These are phyloP conservation scores for Saxidomus purpurata DNA, from an alignment of 1,140 invertebrate genomes.

Conservation along the genomic window DNA sequence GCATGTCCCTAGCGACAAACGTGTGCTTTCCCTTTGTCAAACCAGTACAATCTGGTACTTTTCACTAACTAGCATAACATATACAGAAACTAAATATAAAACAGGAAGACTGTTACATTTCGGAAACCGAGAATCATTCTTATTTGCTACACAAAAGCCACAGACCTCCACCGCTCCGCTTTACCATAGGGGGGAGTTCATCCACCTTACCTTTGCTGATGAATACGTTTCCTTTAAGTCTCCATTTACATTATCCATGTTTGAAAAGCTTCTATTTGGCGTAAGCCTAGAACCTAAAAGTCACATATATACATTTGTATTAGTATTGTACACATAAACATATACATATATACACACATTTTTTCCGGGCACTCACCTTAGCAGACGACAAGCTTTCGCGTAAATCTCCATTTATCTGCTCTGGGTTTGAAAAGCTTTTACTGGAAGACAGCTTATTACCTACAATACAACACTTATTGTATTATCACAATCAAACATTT, in stretches of 20 bases:
- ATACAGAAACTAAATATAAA: too few relatives aligned
- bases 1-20: too few relatives aligned
- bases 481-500: not conserved
- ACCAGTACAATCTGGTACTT: too few relatives aligned
- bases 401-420: conserved; percentile 76
- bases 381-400: conserved; percentile 77
- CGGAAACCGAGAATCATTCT: too few relatives aligned
- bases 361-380: conserved; percentile 73
- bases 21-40: too few relatives aligned
- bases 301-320: conserved; percentile 7
- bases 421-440: conserved; percentile 69
- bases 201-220: conserved; percentile 76
- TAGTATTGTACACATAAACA: not conserved
- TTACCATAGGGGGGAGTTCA: not conserved
- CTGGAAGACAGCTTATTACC: conserved; percentile 55
- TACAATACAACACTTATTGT: not conserved
- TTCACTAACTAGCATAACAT: too few relatives aligned
- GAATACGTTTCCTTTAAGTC: conserved; percentile 79
- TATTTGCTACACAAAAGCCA: too few relatives aligned
- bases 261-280: conserved; percentile 59
- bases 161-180: not conserved
- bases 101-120: too few relatives aligned
- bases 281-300: conserved; percentile 53
- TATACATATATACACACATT: not conserved
- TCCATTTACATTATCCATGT: conserved; percentile 77